Evolutionary conservation across 92 coral and sea anemone species (phyloP).

Genomic region (Parazoanthus swiftii): DNA sequence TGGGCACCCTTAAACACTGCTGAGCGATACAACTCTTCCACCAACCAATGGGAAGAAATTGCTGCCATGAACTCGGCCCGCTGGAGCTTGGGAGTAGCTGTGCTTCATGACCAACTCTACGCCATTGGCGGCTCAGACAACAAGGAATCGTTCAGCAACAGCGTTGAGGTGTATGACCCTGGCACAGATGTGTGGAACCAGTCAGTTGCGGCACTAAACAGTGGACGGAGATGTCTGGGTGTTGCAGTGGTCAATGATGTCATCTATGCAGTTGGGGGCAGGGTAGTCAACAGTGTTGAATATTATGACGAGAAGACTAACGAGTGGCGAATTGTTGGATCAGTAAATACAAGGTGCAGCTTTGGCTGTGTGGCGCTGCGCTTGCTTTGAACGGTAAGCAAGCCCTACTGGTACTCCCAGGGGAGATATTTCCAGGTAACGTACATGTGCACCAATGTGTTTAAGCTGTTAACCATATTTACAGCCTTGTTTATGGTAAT

Average conservation of each 20-base stretch:
- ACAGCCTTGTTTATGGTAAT: too few species aligned
- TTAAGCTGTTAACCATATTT: background rate
- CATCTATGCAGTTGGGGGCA: constrained; percentile 98
- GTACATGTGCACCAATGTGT: background rate
- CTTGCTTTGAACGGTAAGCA: constrained; percentile 46
- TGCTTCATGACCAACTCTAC: constrained; percentile 75
- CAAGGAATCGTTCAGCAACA: constrained; percentile 85
- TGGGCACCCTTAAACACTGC: constrained; percentile 98
- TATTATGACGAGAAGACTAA: constrained; percentile 89
- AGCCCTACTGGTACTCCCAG: background rate
- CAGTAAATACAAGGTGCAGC: constrained; percentile 95
- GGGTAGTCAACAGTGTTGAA: constrained; percentile 95
- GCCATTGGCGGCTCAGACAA: constrained; percentile 99
- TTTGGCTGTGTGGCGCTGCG: constrained; percentile 98
- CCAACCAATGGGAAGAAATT: constrained; percentile 87
- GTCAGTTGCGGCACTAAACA: constrained; percentile 88
- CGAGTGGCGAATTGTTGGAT: constrained; percentile 93
- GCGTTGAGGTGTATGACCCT: constrained; percentile 93
- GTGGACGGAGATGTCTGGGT: constrained; percentile 98
- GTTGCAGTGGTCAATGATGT: constrained; percentile 98
- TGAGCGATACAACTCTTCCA: constrained; percentile 79
- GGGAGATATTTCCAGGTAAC: constrained; percentile 14
- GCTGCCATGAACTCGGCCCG: constrained; percentile 89
- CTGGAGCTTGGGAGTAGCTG: constrained; percentile 99
- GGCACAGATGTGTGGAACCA: constrained; percentile 76